Evolutionary conservation across 1,140 invertebrate species (phyloP).

Genomic region (Hestina assimilis): DNA sequence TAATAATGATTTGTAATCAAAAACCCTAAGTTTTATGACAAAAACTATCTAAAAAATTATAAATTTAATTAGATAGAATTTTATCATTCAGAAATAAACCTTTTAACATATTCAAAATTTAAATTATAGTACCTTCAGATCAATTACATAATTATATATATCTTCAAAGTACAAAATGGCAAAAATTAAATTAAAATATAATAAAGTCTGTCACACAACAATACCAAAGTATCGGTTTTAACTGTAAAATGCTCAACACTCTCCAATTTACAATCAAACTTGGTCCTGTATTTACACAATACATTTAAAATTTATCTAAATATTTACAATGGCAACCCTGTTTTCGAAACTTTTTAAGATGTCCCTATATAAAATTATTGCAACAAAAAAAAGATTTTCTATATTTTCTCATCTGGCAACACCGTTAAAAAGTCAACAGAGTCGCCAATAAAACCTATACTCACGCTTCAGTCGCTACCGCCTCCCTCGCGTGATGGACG

Average conservation of each 20-base stretch:
- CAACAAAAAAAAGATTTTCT: not conserved
- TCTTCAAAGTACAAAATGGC: too few relatives aligned
- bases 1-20: too few relatives aligned
- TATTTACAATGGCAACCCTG: conserved; percentile 51
- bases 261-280: conserved; percentile 46
- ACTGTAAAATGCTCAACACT: conserved; percentile 39
- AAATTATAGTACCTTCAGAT: too few relatives aligned
- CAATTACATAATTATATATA: too few relatives aligned
- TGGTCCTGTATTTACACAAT: conserved; percentile 72
- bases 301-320: conserved; percentile 63
- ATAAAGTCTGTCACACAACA: conserved; percentile 8
- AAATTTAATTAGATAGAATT: too few relatives aligned
- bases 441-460: not conserved
- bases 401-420: conserved; percentile 1
- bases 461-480: conserved; percentile 90
- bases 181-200: not conserved
- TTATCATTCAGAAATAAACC: too few relatives aligned
- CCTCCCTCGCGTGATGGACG: conserved; percentile 91
- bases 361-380: not conserved
- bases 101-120: too few relatives aligned
- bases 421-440: not conserved
- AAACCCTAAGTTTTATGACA: too few relatives aligned
- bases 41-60: too few relatives aligned
- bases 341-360: conserved; percentile 2
- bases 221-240: conserved; percentile 13